phyloP scores from a whole-genome alignment of 1,140 invertebrate species.

The Nautilus pompilius region DNA sequence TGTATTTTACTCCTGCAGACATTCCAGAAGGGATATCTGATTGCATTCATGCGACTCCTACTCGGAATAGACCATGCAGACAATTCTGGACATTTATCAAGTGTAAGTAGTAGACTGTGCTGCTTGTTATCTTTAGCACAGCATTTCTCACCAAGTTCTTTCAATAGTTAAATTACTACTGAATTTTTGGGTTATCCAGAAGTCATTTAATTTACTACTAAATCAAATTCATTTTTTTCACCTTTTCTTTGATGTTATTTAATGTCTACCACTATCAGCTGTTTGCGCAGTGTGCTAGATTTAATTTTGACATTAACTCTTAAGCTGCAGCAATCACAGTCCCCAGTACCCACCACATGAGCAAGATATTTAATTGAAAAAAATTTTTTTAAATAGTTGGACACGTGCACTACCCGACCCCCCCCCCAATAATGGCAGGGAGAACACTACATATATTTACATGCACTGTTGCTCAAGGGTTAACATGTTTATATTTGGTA shows the following conservation, averaged over 20 bases:
- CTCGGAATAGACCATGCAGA: constrained; percentile 45
- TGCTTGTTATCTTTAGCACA: background rate
- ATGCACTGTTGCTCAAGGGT: no score
- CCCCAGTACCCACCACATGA: no score
- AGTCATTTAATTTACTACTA: background rate
- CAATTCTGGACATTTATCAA: constrained; percentile 46
- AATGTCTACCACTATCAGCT: background rate
- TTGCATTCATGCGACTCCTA: constrained; percentile 42
- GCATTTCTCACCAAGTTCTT: background rate
- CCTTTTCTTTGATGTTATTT: background rate
- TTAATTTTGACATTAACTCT: no score
- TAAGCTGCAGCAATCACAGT: no score
- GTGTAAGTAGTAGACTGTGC: constrained; percentile 31
- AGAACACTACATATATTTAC: no score
- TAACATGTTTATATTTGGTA: no score
- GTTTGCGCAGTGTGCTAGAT: background rate
- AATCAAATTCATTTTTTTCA: background rate
- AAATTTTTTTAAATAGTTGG: no score
- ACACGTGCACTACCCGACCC: no score
- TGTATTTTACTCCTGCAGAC: constrained; percentile 44
- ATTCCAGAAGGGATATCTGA: constrained; percentile 47
- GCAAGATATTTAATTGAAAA: no score
- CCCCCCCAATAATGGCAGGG: no score
- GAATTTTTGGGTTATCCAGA: background rate
- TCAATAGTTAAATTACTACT: background rate